These are phyloP conservation scores for Amblyjoppa proteus DNA, from an alignment of 2,888 invertebrate species.

Conservation along the genomic window DNA sequence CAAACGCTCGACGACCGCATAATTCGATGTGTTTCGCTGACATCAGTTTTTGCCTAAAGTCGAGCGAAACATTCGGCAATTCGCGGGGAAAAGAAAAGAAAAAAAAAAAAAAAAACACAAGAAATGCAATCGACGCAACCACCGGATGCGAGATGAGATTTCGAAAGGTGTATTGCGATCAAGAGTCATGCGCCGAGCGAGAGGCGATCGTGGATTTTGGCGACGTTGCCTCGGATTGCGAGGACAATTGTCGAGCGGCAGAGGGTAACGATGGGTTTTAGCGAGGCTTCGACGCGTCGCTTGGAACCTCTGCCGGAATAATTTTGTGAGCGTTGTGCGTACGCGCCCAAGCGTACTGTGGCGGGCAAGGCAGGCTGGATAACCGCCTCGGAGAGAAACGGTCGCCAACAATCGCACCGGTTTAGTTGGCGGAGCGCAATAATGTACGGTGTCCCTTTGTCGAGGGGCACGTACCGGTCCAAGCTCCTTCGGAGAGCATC, in stretches of 20 bases:
- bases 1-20: background rate
- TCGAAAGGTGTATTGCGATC: constrained; percentile 11
- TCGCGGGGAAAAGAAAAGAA: no score
- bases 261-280: background rate
- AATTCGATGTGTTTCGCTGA: background rate
- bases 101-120: no score
- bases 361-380: background rate
- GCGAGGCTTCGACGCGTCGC: background rate
- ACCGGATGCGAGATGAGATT: no score
- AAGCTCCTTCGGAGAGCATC: background rate
- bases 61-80: no score
- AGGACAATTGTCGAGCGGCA: constrained; percentile 44
- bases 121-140: no score
- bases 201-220: constrained; percentile 28
- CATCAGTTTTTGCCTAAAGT: no score
- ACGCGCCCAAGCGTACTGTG: background rate
- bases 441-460: constrained; percentile 71
- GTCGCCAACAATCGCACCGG: constrained; percentile 22
- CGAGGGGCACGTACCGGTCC: constrained; percentile 55
- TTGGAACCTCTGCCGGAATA: background rate
- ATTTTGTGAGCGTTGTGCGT: background rate
- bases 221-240: background rate
- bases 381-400: constrained; percentile 9
- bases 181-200: constrained; percentile 7
- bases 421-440: constrained; percentile 55